Percentiles rank a stretch among this genome's conserved stretches.
Conservation (phyloP, 2,888 invertebrate genomes). For the Seira musarum region DNA sequence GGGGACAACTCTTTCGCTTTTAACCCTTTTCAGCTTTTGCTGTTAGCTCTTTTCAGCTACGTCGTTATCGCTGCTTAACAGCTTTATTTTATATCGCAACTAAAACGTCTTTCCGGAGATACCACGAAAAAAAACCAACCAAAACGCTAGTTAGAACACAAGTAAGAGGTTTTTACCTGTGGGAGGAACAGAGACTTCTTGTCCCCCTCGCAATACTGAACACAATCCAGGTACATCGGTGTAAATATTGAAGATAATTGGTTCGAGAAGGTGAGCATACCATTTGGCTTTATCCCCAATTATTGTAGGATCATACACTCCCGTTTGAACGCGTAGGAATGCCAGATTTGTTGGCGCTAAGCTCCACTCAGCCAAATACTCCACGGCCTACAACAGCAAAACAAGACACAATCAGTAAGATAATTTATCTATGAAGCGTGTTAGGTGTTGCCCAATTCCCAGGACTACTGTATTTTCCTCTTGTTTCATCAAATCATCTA, state of each 20-base stretch:
- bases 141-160: constrained; percentile 71
- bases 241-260: constrained; percentile 85
- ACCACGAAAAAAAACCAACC: too few relatives aligned
- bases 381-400: constrained; percentile 84
- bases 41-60: too few relatives aligned
- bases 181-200: constrained; percentile 76
- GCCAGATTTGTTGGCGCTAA: constrained; percentile 98
- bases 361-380: constrained; percentile 99
- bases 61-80: too few relatives aligned
- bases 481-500: too few relatives aligned
- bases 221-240: constrained; percentile 69
- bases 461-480: too few relatives aligned
- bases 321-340: constrained; percentile 97
- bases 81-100: too few relatives aligned
- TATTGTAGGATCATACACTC: constrained; percentile 92
- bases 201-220: constrained; percentile 65
- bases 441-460: too few relatives aligned
- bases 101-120: too few relatives aligned
- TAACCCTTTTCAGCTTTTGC: too few relatives aligned
- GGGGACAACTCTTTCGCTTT: too few relatives aligned
- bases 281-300: constrained; percentile 99
- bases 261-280: constrained; percentile 91
- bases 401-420: too few relatives aligned
- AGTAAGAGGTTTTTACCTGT: constrained; percentile 76
- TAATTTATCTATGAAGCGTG: too few relatives aligned